phyloP scores from a whole-genome alignment of 2,888 invertebrate genomes.

The Andrena praecox region DNA sequence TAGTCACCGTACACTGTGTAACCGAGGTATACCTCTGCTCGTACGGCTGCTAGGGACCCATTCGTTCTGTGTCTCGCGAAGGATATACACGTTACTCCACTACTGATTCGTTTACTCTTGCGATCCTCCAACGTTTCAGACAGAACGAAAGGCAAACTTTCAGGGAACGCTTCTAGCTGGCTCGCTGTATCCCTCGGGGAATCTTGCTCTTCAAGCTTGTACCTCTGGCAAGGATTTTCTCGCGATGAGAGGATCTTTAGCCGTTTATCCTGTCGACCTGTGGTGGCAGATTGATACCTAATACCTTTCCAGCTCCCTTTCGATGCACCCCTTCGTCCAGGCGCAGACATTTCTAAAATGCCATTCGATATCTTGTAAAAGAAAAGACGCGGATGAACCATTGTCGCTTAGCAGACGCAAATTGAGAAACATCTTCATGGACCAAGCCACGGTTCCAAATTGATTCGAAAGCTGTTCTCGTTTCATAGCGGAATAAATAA shows the following conservation, averaged over 20 bases:
- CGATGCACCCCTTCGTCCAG: background rate
- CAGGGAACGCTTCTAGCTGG: conserved; percentile 21
- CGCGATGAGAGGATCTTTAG: background rate
- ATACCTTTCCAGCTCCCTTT: background rate
- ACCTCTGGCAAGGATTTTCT: background rate
- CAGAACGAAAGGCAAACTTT: conserved; percentile 56
- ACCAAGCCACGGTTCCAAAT: conserved; percentile 38
- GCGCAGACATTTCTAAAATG: too few species aligned
- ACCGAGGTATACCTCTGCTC: conserved; percentile 69
- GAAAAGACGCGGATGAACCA: too few species aligned
- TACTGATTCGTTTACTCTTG: conserved; percentile 66
- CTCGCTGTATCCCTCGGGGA: background rate
- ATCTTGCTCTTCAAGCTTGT: conserved; percentile 1
- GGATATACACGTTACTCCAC: conserved; percentile 70
- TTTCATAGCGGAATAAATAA: conserved; percentile 36
- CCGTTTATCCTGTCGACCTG: background rate
- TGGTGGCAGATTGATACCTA: background rate
- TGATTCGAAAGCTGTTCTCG: conserved; percentile 53
- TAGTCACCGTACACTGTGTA: conserved; percentile 80
- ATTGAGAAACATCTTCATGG: background rate
- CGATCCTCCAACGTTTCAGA: conserved; percentile 42
- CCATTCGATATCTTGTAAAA: too few species aligned
- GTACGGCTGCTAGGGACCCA: conserved; percentile 57
- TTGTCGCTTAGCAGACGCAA: background rate
- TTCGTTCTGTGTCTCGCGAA: conserved; percentile 67